Conservation (phyloP, 2,113 vertebrate species). For the Nyctibius bracteatus region DNA sequence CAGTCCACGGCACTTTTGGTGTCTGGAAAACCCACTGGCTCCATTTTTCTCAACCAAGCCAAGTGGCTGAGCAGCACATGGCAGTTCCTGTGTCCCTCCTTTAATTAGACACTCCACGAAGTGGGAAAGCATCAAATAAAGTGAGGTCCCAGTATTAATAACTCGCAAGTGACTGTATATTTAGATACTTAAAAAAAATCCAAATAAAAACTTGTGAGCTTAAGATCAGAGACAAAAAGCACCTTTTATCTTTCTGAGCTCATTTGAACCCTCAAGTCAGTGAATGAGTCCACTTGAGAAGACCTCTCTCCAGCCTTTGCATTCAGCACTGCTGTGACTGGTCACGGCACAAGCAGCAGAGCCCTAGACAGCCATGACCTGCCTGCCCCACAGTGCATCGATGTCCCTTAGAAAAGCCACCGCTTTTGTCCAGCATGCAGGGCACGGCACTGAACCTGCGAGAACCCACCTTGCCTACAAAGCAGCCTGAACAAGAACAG, state of each 20-base stretch:
- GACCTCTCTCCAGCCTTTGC: background rate
- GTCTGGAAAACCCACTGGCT: background rate
- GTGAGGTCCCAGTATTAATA: slow-evolving; percentile 40
- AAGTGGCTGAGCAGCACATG: background rate
- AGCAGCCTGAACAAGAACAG: background rate
- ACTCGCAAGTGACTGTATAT: slow-evolving; percentile 30
- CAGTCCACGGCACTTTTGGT: background rate
- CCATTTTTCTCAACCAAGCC: background rate
- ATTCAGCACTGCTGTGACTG: background rate
- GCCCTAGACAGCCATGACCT: rapidly evolving
- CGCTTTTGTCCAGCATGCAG: rapidly evolving
- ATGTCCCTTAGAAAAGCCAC: background rate
- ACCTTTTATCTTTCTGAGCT: background rate
- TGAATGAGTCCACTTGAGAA: background rate
- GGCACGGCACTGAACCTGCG: rapidly evolving
- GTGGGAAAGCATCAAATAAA: slow-evolving; percentile 42
- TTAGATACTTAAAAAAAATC: slow-evolving; percentile 26
- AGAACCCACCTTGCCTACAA: background rate
- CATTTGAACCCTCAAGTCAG: background rate
- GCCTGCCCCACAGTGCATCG: background rate
- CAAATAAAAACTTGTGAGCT: background rate
- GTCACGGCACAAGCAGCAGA: background rate
- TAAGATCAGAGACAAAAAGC: background rate
- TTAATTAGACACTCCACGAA: slow-evolving; percentile 53
- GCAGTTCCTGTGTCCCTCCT: background rate